A percentile compares a stretch with the other conserved stretches of the same genome.
Evolutionary conservation across 2,888 invertebrate species (phyloP).

Genomic region (Oscheius sp.): DNA sequence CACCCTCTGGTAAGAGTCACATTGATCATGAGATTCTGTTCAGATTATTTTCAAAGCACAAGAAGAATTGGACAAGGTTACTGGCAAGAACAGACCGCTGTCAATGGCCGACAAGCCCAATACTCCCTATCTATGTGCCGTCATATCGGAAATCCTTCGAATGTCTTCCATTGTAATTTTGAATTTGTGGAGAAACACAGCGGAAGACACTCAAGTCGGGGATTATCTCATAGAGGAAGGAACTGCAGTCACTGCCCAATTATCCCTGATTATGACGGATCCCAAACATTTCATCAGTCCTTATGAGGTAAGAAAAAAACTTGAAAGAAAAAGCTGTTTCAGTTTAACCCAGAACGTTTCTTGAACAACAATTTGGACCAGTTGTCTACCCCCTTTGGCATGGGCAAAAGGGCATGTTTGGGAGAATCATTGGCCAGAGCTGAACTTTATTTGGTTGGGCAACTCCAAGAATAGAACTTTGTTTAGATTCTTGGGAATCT

Average conservation of each 20-base stretch:
- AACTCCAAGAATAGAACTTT: too few relatives aligned
- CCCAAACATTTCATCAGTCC: conserved; percentile 2
- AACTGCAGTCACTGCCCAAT: conserved; percentile 15
- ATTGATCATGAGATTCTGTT: too few relatives aligned
- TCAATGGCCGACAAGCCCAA: conserved; percentile 11
- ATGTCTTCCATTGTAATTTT: conserved; percentile 13
- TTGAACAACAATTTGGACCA: conserved; percentile 19
- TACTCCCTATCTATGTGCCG: conserved; percentile 26
- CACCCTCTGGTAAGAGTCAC: background rate
- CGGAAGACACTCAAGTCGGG: conserved; percentile 23
- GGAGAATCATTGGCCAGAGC: conserved; percentile 31
- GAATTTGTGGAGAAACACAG: conserved; percentile 22
- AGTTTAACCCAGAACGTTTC: conserved; percentile 34
- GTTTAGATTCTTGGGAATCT: conserved; percentile 29
- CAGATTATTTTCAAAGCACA: conserved; percentile 1
- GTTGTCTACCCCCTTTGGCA: conserved; percentile 8
- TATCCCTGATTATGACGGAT: conserved; percentile 16
- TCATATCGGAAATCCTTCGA: conserved; percentile 19
- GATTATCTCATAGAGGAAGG: conserved; percentile 12
- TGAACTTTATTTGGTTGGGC: conserved; percentile 23
- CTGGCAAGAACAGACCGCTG: conserved; percentile 5
- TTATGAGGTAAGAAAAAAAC: background rate
- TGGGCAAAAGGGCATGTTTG: conserved; percentile 31
- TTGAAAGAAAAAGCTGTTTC: background rate
- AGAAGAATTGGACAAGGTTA: conserved; percentile 8